Percentiles rank a stretch among this genome's conserved stretches.
Evolutionary conservation across 2,797 vertebrate species (phyloP).

Genomic region (Brachymystax lenok): DNA sequence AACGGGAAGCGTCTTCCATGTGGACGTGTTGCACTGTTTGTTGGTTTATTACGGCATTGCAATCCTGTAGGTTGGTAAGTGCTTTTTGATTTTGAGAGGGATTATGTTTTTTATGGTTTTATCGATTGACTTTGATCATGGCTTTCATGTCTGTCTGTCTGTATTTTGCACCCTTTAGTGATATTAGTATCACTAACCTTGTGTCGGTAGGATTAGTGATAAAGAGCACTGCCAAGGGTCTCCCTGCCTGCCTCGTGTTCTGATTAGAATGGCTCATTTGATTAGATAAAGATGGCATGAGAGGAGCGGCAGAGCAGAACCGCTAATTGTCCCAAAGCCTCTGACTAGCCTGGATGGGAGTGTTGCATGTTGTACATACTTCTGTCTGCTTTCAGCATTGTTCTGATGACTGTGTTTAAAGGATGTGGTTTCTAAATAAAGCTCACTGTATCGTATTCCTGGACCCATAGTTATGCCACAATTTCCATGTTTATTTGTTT

Average conservation of each 20-base stretch:
- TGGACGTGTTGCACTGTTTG: not conserved
- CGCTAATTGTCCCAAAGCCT: not conserved
- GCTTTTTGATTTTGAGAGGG: slow-evolving; percentile 7
- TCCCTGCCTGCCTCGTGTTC: not conserved
- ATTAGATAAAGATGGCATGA: not conserved
- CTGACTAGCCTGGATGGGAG: not conserved
- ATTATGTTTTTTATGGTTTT: not conserved
- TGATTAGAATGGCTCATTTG: not conserved
- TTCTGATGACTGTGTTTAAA: not conserved
- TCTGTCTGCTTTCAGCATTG: not conserved
- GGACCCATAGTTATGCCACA: not conserved
- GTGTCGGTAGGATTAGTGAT: not conserved
- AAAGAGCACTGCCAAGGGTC: not conserved
- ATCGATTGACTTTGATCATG: not conserved
- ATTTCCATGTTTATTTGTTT: not conserved
- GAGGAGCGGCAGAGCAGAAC: not conserved
- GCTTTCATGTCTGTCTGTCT: not conserved
- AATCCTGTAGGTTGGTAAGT: slow-evolving; percentile 8
- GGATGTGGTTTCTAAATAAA: not conserved
- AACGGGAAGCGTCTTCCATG: not conserved
- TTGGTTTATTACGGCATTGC: not conserved
- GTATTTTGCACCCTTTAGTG: not conserved
- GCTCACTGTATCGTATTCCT: too few relatives aligned
- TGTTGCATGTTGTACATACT: not conserved
- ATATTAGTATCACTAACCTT: not conserved